Conservation (phyloP, 2,113 vertebrate genomes). For the Halcyon malimbica region DNA sequence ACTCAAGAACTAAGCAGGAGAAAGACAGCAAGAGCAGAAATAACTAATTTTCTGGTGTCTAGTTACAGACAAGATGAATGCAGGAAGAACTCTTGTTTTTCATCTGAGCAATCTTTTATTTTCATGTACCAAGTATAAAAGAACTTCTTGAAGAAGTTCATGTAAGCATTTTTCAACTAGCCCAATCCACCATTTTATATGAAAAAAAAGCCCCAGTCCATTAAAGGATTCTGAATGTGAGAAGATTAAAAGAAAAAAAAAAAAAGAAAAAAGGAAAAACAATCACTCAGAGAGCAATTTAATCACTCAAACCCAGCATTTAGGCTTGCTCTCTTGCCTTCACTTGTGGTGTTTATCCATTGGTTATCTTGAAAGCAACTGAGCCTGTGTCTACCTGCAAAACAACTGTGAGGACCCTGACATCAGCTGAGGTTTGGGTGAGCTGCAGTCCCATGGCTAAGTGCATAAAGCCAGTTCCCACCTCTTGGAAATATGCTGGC, state of each 20-base stretch:
- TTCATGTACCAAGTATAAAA: neutral
- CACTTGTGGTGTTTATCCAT: neutral
- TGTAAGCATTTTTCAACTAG: neutral
- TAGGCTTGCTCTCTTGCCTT: neutral
- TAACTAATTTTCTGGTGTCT: neutral
- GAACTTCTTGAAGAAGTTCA: neutral
- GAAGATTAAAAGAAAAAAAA: neutral
- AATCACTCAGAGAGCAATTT: neutral
- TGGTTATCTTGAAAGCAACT: neutral
- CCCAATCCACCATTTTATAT: neutral
- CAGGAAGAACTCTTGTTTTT: neutral
- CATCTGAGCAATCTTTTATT: neutral
- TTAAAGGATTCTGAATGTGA: neutral
- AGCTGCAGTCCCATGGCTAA: neutral
- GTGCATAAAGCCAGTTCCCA: neutral
- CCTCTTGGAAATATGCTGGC: neutral
- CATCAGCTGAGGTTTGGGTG: neutral
- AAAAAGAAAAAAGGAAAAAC: neutral
- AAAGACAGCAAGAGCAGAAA: neutral
- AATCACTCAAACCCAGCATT: neutral
- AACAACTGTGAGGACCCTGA: fast-evolving
- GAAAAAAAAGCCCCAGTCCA: neutral
- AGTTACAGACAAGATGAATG: no score
- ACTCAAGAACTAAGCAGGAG: neutral
- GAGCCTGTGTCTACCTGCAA: neutral